These are phyloP conservation scores for Ciona savignyi DNA, from an alignment of 23 tunicate genomes.

Conservation along the genomic window DNA sequence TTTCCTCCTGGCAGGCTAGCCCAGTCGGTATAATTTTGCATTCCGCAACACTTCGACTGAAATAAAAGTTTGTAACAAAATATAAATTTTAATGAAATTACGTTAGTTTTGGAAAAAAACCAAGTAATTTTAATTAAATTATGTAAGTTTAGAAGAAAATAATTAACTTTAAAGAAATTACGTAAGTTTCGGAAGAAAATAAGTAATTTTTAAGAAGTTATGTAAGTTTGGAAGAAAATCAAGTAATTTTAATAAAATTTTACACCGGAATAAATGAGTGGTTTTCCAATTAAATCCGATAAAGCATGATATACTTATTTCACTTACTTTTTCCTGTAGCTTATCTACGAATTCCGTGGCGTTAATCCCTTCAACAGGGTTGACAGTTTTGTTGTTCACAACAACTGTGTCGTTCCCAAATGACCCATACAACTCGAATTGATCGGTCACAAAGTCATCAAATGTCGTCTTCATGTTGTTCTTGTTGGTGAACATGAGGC, in stretches of 20 bases:
- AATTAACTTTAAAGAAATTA: too few species aligned
- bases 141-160: too few species aligned
- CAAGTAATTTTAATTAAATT: too few species aligned
- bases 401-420: constrained; percentile 13
- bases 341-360: constrained; percentile 43
- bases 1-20: neutral
- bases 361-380: constrained; percentile 10
- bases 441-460: constrained; percentile 15
- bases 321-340: constrained; percentile 34
- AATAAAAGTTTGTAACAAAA: neutral
- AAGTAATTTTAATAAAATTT: too few species aligned
- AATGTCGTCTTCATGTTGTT: neutral
- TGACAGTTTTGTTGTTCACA: constrained; percentile 4
- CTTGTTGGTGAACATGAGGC: constrained; percentile 20
- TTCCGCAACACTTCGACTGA: constrained; percentile 73
- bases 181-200: too few species aligned
- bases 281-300: too few species aligned
- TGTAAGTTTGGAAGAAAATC: too few species aligned
- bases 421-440: constrained; percentile 17
- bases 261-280: too few species aligned
- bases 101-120: neutral
- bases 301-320: neutral
- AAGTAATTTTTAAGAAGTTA: too few species aligned
- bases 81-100: neutral
- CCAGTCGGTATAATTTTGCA: constrained; percentile 72